A percentile compares a stretch with the other conserved stretches of the same genome.
Evolutionary conservation across 1,140 invertebrate species (phyloP).

Genomic region (Leptinotarsa texana): DNA sequence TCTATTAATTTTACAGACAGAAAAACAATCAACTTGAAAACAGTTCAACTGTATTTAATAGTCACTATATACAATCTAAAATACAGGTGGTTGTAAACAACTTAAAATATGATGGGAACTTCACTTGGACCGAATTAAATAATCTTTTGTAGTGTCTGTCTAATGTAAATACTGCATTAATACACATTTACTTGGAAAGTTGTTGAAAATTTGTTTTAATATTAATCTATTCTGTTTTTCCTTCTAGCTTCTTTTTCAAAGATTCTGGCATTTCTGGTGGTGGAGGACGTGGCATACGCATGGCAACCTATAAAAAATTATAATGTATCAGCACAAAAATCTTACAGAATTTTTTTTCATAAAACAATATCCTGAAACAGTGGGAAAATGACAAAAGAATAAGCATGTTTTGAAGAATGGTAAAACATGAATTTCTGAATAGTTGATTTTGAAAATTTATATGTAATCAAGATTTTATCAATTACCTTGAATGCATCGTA

Average conservation of each 20-base stretch:
- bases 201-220: background rate
- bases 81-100: slow-evolving; percentile 15
- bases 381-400: background rate
- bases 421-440: no score
- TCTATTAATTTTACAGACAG: no score
- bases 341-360: no score
- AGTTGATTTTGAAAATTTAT: background rate
- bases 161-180: slow-evolving; percentile 19
- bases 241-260: slow-evolving; percentile 81
- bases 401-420: no score
- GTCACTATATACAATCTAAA: slow-evolving; percentile 27
- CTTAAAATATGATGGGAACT: slow-evolving; percentile 18
- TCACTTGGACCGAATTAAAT: background rate
- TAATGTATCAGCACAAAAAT: background rate
- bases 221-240: background rate
- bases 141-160: background rate
- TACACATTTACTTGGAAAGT: slow-evolving; percentile 7
- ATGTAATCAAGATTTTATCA: background rate
- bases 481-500: slow-evolving; percentile 94
- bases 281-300: slow-evolving; percentile 93
- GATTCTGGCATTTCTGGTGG: slow-evolving; percentile 98
- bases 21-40: slow-evolving; percentile 10
- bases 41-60: slow-evolving; percentile 23
- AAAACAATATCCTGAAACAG: background rate
- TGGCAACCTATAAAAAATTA: slow-evolving; percentile 59